Evolutionary conservation across 2,888 invertebrate genomes (phyloP).

Genomic region (Ichneumoninae sp.): DNA sequence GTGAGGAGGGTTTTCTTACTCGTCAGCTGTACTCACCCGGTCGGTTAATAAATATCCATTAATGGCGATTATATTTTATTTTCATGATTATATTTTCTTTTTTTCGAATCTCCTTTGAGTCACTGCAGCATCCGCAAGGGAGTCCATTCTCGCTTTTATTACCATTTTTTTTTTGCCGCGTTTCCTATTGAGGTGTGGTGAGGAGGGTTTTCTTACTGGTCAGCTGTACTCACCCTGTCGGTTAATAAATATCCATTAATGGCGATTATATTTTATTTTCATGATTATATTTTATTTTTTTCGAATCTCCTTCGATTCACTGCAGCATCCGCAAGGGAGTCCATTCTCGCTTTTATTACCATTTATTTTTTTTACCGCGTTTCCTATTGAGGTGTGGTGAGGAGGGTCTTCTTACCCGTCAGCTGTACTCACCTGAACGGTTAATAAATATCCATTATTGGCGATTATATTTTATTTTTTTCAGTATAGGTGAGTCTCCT

Average conservation of each 20-base stretch:
- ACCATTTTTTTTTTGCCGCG: too few relatives aligned
- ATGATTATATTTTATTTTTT: too few relatives aligned
- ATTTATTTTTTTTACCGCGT: not conserved
- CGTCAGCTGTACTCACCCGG: conserved; percentile 69
- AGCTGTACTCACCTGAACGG: conserved; percentile 72
- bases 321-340: not conserved
- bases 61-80: conserved; percentile 68
- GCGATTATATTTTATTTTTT: conserved; percentile 21
- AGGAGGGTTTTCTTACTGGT: conserved; percentile 47
- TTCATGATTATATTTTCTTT: too few relatives aligned
- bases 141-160: not conserved
- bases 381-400: conserved; percentile 22
- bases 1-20: conserved; percentile 34
- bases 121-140: not conserved
- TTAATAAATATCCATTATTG: conserved; percentile 84
- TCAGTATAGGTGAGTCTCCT: not conserved
- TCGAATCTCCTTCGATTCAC: too few relatives aligned
- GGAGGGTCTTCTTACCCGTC: conserved; percentile 52
- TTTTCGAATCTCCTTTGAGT: too few relatives aligned
- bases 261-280: conserved; percentile 20
- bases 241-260: conserved; percentile 84
- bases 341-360: not conserved
- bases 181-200: conserved; percentile 21
- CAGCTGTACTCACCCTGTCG: conserved; percentile 70
- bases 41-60: conserved; percentile 83